phyloP scores from a whole-genome alignment of 1,140 invertebrate genomes.

The Drosophila kikkawai region DNA sequence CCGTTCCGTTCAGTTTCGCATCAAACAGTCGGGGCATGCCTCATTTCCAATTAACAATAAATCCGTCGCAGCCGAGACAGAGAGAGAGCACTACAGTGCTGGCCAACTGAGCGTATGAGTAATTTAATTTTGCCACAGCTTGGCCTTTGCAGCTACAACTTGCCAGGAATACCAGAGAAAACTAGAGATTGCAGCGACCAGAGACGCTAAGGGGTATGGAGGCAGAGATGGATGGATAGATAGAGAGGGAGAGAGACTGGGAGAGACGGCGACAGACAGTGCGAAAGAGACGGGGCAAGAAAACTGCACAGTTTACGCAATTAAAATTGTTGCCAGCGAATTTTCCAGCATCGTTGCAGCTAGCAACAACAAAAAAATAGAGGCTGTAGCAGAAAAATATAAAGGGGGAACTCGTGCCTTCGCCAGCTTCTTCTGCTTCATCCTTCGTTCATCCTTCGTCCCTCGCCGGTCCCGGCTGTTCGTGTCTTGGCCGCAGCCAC shows the following conservation, averaged over 20 bases:
- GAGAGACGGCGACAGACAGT: not conserved
- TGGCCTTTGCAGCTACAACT: constrained; percentile 70
- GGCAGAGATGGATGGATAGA: constrained; percentile 12
- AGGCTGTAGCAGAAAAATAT: constrained; percentile 28
- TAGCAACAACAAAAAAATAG: constrained; percentile 27
- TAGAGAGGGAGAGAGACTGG: not conserved
- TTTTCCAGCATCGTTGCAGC: constrained; percentile 59
- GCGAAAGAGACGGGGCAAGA: constrained; percentile 29
- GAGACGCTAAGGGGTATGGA: not conserved
- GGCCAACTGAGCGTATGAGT: constrained; percentile 80
- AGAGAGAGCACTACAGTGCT: constrained; percentile 31
- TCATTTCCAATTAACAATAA: constrained; percentile 83
- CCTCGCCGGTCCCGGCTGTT: constrained; percentile 32
- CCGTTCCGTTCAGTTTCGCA: constrained; percentile 52
- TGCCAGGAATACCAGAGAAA: constrained; percentile 28
- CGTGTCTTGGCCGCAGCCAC: constrained; percentile 68
- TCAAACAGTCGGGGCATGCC: constrained; percentile 79
- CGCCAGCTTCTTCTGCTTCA: constrained; percentile 10
- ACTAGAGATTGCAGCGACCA: constrained; percentile 21
- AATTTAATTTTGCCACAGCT: constrained; percentile 80
- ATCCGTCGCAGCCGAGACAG: constrained; percentile 56
- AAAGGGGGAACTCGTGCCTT: constrained; percentile 19
- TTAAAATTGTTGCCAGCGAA: constrained; percentile 82
- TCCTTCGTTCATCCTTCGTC: not conserved
- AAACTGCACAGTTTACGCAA: constrained; percentile 78